phyloP scores from a whole-genome alignment of 2,797 vertebrate species.

The Steatocranus sp. region DNA sequence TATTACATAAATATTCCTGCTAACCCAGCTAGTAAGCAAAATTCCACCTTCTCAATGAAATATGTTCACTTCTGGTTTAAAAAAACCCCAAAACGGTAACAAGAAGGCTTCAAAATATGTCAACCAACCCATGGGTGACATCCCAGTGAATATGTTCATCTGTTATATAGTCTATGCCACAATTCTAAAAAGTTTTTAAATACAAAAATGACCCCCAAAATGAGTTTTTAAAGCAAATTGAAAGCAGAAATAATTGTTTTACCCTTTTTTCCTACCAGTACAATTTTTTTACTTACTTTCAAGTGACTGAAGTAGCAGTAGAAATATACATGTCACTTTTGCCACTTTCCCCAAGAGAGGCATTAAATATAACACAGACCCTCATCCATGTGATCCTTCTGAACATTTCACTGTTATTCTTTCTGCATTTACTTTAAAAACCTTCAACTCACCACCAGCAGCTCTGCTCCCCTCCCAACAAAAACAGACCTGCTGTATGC shows the following conservation, averaged over 20 bases:
- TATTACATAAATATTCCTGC: background rate
- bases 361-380: background rate
- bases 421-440: background rate
- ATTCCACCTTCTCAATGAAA: background rate
- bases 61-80: background rate
- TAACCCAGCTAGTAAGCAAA: background rate
- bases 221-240: background rate
- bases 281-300: background rate
- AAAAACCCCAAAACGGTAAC: background rate
- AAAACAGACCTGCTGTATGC: background rate
- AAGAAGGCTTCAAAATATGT: background rate
- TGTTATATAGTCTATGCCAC: background rate
- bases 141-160: background rate
- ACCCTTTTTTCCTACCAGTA: background rate
- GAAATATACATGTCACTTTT: background rate
- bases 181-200: background rate
- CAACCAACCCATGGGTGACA: background rate
- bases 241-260: background rate
- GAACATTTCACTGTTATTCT: background rate
- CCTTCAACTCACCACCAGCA: background rate
- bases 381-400: background rate
- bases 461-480: background rate
- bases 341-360: background rate
- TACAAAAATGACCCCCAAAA: background rate
- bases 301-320: background rate